Percentiles rank a stretch among this genome's conserved stretches.
phyloP scores from a whole-genome alignment of 2,888 invertebrate genomes.

The Trachelus troglodyta region DNA sequence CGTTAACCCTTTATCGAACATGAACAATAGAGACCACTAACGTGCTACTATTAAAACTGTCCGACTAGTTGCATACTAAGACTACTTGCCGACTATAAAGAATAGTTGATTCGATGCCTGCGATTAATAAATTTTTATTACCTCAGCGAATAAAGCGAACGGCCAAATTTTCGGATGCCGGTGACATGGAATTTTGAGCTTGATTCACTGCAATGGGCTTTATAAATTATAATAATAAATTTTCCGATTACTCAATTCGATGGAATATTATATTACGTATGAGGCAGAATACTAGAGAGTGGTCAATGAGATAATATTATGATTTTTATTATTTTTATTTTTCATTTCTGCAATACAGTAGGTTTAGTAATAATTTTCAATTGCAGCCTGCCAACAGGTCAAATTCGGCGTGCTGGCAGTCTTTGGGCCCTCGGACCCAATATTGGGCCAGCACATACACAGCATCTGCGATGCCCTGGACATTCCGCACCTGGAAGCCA shows the following conservation, averaged over 20 bases:
- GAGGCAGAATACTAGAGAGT: neutral
- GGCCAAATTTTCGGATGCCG: neutral
- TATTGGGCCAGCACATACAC: conserved; percentile 80
- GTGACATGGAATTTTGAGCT: neutral
- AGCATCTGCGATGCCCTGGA: conserved; percentile 84
- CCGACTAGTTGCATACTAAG: neutral
- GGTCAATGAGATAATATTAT: neutral
- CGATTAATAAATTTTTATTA: too few relatives aligned
- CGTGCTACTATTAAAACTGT: neutral
- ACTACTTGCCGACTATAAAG: neutral
- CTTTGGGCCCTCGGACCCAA: conserved; percentile 82
- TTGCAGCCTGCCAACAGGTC: conserved; percentile 78
- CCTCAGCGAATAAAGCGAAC: neutral
- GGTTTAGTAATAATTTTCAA: neutral
- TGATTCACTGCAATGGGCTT: neutral
- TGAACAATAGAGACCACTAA: neutral
- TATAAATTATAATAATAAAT: neutral
- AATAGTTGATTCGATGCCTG: neutral
- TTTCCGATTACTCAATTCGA: neutral
- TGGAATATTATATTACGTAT: neutral
- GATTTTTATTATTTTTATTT: neutral
- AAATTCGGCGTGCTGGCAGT: conserved; percentile 78
- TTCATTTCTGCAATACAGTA: neutral
- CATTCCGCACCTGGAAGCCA: conserved; percentile 82
- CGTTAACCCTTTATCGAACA: neutral